Conservation (phyloP, 2,113 vertebrate genomes). For the Sinocyclocheilus anshuiensis region DNA sequence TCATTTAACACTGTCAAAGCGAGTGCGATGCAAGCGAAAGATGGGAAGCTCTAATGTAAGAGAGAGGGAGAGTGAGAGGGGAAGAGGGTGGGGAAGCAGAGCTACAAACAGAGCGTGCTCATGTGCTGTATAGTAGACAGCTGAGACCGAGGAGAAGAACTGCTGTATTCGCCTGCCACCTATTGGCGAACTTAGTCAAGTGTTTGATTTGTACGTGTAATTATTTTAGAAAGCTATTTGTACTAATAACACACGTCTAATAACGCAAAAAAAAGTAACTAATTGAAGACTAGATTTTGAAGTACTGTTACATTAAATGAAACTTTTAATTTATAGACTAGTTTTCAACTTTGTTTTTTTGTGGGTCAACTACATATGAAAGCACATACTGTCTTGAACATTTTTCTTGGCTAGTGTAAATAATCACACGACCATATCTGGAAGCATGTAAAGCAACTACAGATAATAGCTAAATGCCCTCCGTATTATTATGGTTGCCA, state of each 20-base stretch:
- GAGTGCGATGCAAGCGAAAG: conserved; percentile 71
- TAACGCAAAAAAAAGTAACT: background rate
- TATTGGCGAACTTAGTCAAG: background rate
- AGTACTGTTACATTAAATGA: no score
- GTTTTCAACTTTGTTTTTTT: no score
- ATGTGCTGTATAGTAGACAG: background rate
- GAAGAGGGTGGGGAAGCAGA: conserved; percentile 67
- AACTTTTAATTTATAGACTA: no score
- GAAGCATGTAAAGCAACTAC: background rate
- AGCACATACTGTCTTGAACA: no score
- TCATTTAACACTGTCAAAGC: conserved; percentile 70
- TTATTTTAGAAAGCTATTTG: background rate
- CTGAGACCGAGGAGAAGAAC: background rate
- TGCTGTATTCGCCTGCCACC: conserved; percentile 1
- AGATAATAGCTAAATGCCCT: background rate
- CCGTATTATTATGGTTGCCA: background rate
- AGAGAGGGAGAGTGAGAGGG: conserved; percentile 62
- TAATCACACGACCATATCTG: background rate
- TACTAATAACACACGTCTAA: background rate
- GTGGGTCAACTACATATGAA: no score
- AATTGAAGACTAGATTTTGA: no score
- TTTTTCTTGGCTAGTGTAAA: background rate
- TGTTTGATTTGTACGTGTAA: background rate
- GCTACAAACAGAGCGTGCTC: conserved; percentile 35
- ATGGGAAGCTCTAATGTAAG: conserved; percentile 72